Evolutionary conservation across 2,888 invertebrate genomes (phyloP).

Genomic region (Pachliopta kotzebuea): DNA sequence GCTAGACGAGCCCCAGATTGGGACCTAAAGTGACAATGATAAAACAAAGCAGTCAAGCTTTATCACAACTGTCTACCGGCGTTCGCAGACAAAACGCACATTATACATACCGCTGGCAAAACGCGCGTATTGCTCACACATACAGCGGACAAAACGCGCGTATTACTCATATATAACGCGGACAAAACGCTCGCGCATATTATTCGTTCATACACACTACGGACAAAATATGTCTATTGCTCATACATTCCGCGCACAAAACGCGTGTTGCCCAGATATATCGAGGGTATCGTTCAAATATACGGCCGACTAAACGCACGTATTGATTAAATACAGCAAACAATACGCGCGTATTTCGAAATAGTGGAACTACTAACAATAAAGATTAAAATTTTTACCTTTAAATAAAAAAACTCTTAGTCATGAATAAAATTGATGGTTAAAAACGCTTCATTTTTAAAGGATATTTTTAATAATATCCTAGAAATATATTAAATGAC

Average conservation of each 20-base stretch:
- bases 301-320: not conserved
- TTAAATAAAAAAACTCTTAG: not conserved
- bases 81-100: not conserved
- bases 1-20: slow-evolving; percentile 12
- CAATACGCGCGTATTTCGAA: slow-evolving; percentile 4
- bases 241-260: not conserved
- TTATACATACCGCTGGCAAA: not conserved
- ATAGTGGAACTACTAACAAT: not conserved
- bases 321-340: slow-evolving; percentile 4
- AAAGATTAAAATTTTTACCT: slow-evolving; percentile 15
- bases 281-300: slow-evolving; percentile 1
- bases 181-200: not conserved
- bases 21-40: slow-evolving; percentile 16
- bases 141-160: not conserved
- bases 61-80: slow-evolving; percentile 18
- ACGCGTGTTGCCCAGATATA: too few relatives aligned
- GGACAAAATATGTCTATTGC: slow-evolving; percentile 2
- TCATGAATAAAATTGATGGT: too few relatives aligned
- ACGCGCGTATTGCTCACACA: slow-evolving; percentile 5
- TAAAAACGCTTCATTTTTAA: not conserved
- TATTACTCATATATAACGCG: not conserved
- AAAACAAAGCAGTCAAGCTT: slow-evolving; percentile 20
- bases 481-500: too few relatives aligned
- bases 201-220: not conserved
- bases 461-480: too few relatives aligned